phyloP scores from a whole-genome alignment of 2,797 vertebrate species.

The Petrocephalus sullivani region DNA sequence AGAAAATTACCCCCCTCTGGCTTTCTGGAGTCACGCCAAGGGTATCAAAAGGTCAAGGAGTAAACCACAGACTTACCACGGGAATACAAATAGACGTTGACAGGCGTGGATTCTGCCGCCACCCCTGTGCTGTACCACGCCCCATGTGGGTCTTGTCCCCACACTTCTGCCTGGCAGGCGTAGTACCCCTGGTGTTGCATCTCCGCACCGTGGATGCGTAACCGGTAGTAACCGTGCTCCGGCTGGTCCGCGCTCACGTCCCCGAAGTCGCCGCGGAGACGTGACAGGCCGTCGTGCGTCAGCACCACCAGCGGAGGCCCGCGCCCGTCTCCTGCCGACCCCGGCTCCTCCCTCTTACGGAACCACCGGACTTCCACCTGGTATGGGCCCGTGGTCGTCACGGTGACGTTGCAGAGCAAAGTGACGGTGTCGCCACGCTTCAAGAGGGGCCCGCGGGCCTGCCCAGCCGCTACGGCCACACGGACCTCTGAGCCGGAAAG shows the following conservation, averaged over 20 bases:
- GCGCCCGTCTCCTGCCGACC: not conserved
- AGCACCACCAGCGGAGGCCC: constrained; percentile 55
- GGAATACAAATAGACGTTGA: constrained; percentile 74
- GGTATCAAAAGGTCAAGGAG: not conserved
- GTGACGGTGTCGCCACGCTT: constrained; percentile 71
- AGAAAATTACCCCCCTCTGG: not conserved
- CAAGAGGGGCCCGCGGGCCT: constrained; percentile 61
- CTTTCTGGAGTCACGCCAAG: not conserved
- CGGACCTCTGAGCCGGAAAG: constrained; percentile 57
- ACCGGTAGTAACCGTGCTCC: constrained; percentile 59
- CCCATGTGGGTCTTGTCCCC: constrained; percentile 71
- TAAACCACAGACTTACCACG: constrained; percentile 59
- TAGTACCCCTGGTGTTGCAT: constrained; percentile 72
- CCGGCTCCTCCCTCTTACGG: constrained; percentile 38
- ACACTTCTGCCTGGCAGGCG: constrained; percentile 68
- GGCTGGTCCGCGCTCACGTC: constrained; percentile 71
- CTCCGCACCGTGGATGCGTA: constrained; percentile 70
- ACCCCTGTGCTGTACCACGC: constrained; percentile 76
- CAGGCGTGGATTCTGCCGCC: constrained; percentile 59
- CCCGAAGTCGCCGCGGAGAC: constrained; percentile 57
- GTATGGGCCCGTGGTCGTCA: constrained; percentile 60
- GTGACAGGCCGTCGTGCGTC: constrained; percentile 65
- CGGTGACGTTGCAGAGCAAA: constrained; percentile 72
- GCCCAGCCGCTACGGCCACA: constrained; percentile 56
- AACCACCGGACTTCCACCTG: constrained; percentile 72